Base-by-base conservation (phyloP, 2,113 vertebrate genomes). In the Xenus cinereus region DNA sequence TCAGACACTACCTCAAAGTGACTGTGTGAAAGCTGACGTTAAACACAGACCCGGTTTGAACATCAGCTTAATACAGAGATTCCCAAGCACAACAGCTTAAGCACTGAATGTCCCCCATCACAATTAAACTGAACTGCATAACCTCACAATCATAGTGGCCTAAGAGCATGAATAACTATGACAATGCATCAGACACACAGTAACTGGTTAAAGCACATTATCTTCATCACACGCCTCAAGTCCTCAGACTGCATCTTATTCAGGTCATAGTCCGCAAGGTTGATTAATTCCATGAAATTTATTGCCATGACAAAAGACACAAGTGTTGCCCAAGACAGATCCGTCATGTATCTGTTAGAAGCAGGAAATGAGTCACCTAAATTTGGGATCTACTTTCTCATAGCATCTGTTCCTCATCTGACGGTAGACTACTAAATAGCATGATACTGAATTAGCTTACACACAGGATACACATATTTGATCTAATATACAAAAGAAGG, bases 361-460 rank as follows among this genome's bases (percentile, higher is more conserved):
- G 63, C 75, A 80, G 95, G 75, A 81, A 84, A 83, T 51, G 67
- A 95, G 46, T 63, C 92, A 68, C 87, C 37, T 13, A 22, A 69
- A 71, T 45, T 30, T 33, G 83, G 41, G 56, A 71, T 86, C 46
- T 27, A 0, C 74, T 88, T 33, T 30, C 24, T 59, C 3, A 23
- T 30, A 83, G 87, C 90, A 84, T 84, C 95, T 88, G 95, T 7
- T 94, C 71, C 72, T 92, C 54, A 13, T 35, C 23, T 3, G 18
- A 7, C 3, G 28, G 23, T 22, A 59, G 54, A 5, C 28, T 43
- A 15, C 46, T 28, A 39, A 50, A 4, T 9, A 28, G 32, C 37
- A 30, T 0, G 30, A 66, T 8, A 2, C 32, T 2, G 15, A 84
- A 66, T 66, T 41, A 10, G 6, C 14, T 69, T 4, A n/a, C 28